Evolutionary conservation across 2,113 vertebrate species (phyloP), one percentile per base, ranked within the genome.

Genomic region (Cathartes aura): DNA sequence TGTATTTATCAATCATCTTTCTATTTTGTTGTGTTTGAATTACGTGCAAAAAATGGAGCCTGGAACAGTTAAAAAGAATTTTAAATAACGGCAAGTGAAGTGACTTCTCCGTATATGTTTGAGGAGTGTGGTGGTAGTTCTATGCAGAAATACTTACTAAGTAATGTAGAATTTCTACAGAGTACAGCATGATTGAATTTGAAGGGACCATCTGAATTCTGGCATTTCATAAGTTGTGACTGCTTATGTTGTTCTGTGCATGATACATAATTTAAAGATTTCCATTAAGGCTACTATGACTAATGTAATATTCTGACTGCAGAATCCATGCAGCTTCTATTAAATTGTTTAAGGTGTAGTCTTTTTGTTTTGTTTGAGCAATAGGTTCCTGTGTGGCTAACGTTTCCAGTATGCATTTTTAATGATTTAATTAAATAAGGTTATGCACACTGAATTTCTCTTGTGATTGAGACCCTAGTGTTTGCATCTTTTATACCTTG

Each of bases 201-300:
- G 72, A 89, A 91, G 78, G 60, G 38, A 43, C 42, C 8, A 4
- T 93, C 79, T 95, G 84, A 83, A 78, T 93, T 83, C 72, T 84
- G 75, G 30, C 36, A 23, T 93, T 96, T 95, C 21, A 0, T 73
- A 91, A 89, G 30, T 75, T 92, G 38, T 89, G 90, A 34, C 52
- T 96, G 76, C 89, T 95, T 92, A 71, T 0, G 0, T 80, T 95
- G 47, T 84, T 93, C 75, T 68, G 26, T 81, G 50, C 87, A 30
- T 64, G 29, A 92, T 91, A 68, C 52, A 82, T 95, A 89, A 92
- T 89, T 95, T 95, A 91, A 78, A 95, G 72, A 71, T 95, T 95
- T 93, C 68, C 72, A 56, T 95, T 96, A 79, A 84, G 70, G 20
- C 47, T 81, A 2, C 82, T 84, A 8, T 63, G 73, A 75, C 64